Base-by-base conservation (phyloP, 1,140 invertebrate species). In the Drosophila oshimai region DNA sequence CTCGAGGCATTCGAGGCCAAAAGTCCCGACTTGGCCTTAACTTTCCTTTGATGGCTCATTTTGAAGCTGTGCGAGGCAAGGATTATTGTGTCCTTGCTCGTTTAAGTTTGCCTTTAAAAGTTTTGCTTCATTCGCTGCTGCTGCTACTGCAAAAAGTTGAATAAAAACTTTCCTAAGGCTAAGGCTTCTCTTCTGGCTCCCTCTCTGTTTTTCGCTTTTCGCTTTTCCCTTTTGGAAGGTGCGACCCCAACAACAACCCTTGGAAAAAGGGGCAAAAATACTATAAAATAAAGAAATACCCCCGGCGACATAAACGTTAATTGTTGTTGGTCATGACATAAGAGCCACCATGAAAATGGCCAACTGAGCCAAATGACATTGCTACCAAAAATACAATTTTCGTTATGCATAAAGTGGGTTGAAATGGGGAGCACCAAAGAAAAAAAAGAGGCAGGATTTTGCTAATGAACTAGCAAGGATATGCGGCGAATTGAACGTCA, bases 241-340 rank as follows among this genome's bases (percentile, higher is more conserved):
- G 58, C 58, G 58, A 41, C 42, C 12, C 58, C n/a, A n/a, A n/a
- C n/a, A 49, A 31, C 58, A 50, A 50, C 61, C 61, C 60, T 50
- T 36, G 41, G n/a, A 15, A 55, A 65, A 64, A 26, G 4, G n/a
- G 44, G 58, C 2, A 12, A n/a, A 37, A 24, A 22, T 22, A n/a
- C 20, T 20, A 28, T 33, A 46, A 12, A 64, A 42, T 15, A 26
- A 44, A 28, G 57, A 49, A 37, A 36, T 28, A 17, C 24, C 57
- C 42, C 13, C 13, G 42, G 42, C 61, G 42, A 57, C 62, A 68
- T 67, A 53, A 51, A 53, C 49, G 64, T 80, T 80, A 80, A 80
- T 80, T 80, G 77, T 74, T 75, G 71, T 64, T 75, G 77, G 65
- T 70, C 77, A 81, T 81, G 77, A 80, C 70, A 79, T 57, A 79